These are phyloP conservation scores for Zenarchopterus dispar DNA, from an alignment of 2,797 vertebrate genomes.

Conservation along the genomic window DNA sequence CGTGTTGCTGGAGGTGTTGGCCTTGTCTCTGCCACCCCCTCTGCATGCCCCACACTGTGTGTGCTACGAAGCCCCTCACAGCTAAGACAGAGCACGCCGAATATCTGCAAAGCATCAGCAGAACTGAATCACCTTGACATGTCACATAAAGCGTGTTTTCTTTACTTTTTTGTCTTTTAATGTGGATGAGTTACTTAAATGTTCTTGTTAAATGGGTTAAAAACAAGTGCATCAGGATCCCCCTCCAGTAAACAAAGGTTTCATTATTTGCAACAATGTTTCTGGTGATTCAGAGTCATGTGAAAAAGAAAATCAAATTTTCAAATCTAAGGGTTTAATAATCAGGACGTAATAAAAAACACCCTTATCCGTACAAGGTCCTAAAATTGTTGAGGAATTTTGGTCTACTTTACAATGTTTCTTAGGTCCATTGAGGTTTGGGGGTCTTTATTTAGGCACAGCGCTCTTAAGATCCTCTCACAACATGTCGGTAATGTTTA, in stretches of 20 bases:
- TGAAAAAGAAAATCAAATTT: too few relatives aligned
- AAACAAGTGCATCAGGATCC: slow-evolving; percentile 10
- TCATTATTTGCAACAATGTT: slow-evolving; percentile 14
- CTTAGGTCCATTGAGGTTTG: too few relatives aligned
- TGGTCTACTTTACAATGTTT: too few relatives aligned
- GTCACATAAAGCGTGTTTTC: slow-evolving; percentile 14
- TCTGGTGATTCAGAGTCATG: slow-evolving; percentile 2
- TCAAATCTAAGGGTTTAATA: too few relatives aligned
- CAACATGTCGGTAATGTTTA: too few relatives aligned
- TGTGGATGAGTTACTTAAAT: slow-evolving; percentile 1
- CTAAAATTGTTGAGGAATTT: too few relatives aligned
- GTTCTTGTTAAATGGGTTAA: too few relatives aligned
- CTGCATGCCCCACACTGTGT: slow-evolving; percentile 56
- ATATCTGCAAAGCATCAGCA: slow-evolving; percentile 47
- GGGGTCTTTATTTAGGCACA: too few relatives aligned
- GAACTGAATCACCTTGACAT: slow-evolving; percentile 10
- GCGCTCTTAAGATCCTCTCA: too few relatives aligned
- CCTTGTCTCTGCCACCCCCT: slow-evolving; percentile 69
- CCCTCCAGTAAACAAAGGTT: neutral
- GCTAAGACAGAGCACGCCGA: slow-evolving; percentile 35
- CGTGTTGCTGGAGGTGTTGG: slow-evolving; percentile 69
- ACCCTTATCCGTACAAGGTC: too few relatives aligned
- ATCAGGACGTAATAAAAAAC: too few relatives aligned
- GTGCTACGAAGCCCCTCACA: slow-evolving; percentile 36
- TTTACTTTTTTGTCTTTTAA: slow-evolving; percentile 17